Base-by-base conservation (phyloP, 2,113 vertebrate species). In the Zosterops borbonicus region DNA sequence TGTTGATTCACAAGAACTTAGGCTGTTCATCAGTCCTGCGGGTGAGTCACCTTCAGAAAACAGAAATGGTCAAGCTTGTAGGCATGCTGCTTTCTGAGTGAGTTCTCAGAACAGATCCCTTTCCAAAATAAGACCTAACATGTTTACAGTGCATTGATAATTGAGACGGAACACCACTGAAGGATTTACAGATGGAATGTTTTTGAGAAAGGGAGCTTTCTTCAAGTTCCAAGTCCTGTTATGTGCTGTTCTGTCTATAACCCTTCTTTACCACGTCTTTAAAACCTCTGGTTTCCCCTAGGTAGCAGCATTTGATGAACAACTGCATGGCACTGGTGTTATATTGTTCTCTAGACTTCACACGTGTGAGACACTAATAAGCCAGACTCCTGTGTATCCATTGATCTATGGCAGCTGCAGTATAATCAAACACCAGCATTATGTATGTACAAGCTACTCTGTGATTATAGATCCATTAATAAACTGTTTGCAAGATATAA, bases 401-500 rank as follows among this genome's bases (percentile, higher is more conserved):
- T 25, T 83, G 88, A 97, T 95, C 94, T 95, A 52, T 55, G 84
- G 90, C 92, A 95, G 87, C 86, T 96, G 90, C 79, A 94, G 90
- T 56, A 85, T 65, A 92, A 90, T 89, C 91, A 94, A 91, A 92
- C 87, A 62, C 35, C 63, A 16, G 28, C 71, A 78, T 83, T 96
- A 83, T 94, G 88, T 87, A 44, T 20, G 59, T 87, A 94, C 71
- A 82, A 91, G 90, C 79, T 70, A 79, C 75, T 39, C 90, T 75
- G 5, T 93, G 80, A 97, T 97, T 94, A 95, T 58, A 91, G 88
- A 93, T 90, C 79, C 83, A 95, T 90, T 91, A 91, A 94, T 96
- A 86, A 96, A 94, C 81, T 73, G 47, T 73, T 88, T 89, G 84
- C 90, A 95, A 94, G 93, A 89, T 85, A n/a, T 92, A 92, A 94